These are phyloP conservation scores for Danaus chrysippus DNA, from an alignment of 2,888 invertebrate species.

Conservation along the genomic window DNA sequence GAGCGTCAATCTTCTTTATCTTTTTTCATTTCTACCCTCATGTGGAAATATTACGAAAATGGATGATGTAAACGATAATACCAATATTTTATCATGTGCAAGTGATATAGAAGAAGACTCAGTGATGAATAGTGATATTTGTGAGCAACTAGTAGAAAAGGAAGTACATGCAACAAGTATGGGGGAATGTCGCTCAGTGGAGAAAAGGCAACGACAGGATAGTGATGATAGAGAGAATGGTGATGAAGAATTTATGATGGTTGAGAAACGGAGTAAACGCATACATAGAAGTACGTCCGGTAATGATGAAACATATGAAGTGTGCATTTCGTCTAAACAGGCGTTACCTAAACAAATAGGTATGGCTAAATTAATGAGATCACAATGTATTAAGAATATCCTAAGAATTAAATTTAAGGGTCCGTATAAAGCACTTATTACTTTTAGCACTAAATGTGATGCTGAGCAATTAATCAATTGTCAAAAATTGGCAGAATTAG, in stretches of 20 bases:
- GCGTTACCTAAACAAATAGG: background rate
- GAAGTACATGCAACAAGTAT: background rate
- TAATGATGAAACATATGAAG: slow-evolving; percentile 21
- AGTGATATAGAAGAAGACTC: slow-evolving; percentile 9
- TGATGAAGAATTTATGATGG: slow-evolving; percentile 6
- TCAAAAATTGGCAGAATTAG: background rate
- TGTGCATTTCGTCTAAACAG: slow-evolving; percentile 22
- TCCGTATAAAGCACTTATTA: too few species aligned
- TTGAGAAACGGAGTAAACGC: slow-evolving; percentile 5
- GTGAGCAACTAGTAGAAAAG: slow-evolving; percentile 9
- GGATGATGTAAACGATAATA: slow-evolving; percentile 4
- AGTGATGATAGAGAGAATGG: slow-evolving; percentile 4
- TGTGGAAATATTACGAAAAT: slow-evolving; percentile 5
- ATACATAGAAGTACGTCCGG: background rate
- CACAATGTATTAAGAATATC: slow-evolving; percentile 26
- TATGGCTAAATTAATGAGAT: slow-evolving; percentile 12
- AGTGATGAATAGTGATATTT: slow-evolving; percentile 1
- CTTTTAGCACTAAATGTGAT: slow-evolving; percentile 7
- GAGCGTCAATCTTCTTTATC: slow-evolving; percentile 6
- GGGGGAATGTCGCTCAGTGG: slow-evolving; percentile 7
- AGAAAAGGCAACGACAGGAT: slow-evolving; percentile 4
- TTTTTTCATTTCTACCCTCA: slow-evolving; percentile 8
- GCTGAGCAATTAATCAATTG: slow-evolving; percentile 2
- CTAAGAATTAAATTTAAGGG: background rate
- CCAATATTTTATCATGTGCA: background rate